phyloP scores from a whole-genome alignment of 2,113 vertebrate genomes.

The Vimba vimba region DNA sequence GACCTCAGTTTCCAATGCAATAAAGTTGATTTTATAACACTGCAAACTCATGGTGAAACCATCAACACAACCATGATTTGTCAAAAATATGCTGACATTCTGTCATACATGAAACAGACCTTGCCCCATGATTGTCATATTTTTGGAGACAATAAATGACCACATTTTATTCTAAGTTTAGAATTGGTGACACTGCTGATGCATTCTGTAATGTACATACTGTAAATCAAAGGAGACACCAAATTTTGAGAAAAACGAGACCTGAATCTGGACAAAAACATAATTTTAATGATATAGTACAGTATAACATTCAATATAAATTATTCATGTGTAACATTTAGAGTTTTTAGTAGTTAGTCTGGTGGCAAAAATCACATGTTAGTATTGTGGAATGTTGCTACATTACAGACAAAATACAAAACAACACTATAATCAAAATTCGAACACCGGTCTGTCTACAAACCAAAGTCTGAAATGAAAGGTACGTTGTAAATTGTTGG shows the following conservation, averaged over 20 bases:
- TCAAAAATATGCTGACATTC: too few species aligned
- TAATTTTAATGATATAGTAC: slow-evolving; percentile 28
- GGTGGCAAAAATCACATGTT: not conserved
- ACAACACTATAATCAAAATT: not conserved
- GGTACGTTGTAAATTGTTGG: not conserved
- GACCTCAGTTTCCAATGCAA: not conserved
- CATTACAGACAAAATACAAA: slow-evolving; percentile 28
- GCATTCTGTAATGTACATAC: too few species aligned
- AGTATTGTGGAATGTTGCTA: slow-evolving; percentile 17
- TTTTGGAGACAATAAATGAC: not conserved
- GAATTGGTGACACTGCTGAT: not conserved
- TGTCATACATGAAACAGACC: not conserved
- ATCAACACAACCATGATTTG: too few species aligned
- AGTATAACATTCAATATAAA: slow-evolving; percentile 19
- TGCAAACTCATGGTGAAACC: slow-evolving; percentile 9
- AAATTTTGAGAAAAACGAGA: not conserved
- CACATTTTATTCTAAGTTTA: not conserved
- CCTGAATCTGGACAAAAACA: not conserved
- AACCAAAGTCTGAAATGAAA: slow-evolving; percentile 25
- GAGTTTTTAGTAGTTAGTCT: not conserved
- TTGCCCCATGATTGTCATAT: not conserved
- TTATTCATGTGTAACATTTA: slow-evolving; percentile 4
- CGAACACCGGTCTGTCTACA: not conserved
- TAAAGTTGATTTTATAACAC: slow-evolving; percentile 25
- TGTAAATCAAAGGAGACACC: too few species aligned